Base-by-base conservation (phyloP, 2,113 vertebrate species). In the Neogobius melanostomus region DNA sequence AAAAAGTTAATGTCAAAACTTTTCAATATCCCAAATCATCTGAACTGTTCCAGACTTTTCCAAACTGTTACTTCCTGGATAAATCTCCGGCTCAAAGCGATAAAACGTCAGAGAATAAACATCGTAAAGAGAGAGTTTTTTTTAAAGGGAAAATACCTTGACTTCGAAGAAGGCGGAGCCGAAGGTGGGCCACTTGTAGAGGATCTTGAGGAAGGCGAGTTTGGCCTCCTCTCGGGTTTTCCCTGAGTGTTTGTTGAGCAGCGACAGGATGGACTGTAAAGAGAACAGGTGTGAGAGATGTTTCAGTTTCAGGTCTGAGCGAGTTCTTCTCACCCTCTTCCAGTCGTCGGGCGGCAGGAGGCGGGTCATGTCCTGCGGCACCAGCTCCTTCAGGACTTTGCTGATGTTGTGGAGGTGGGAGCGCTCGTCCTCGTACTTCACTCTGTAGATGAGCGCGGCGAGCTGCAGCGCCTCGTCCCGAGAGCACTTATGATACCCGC, bases 131-230 rank as follows among this genome's bases (percentile, higher is more conserved):
- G n/a, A n/a, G n/a, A n/a, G n/a, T n/a, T n/a, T n/a, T n/a, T n/a
- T 21, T 2, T 21, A 21, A 21, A 21, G 21, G 21, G 21, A 21
- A 36, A 36, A 36, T 2, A 99, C 98, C 95, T 99, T 99, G 72
- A 99, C 95, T 92, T 99, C 98, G 46, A 99, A 99, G 86, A 99
- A 99, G 7, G 98, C 98, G 0, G 98, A 99, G 67, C 98, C 98
- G 43, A 99, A 99, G 0, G 97, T 98, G 75, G 95, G 91, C 98
- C 98, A 99, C 88, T 97, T 98, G 91, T 94, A 99, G 77, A 99
- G 91, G 80, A 98, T 90, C 90, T 95, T 99, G 63, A 99, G 93
- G 89, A 99, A 98, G 82, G 94, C 93, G 60, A 98, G 93, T 89
- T 98, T 98, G 89, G 97, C 93, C 72, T 99, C 97, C 87, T 98